Evolutionary conservation across 92 coral and sea anemone species (phyloP), one percentile per base, ranked within the genome.

Genomic region (Phenganax stokvisi): DNA sequence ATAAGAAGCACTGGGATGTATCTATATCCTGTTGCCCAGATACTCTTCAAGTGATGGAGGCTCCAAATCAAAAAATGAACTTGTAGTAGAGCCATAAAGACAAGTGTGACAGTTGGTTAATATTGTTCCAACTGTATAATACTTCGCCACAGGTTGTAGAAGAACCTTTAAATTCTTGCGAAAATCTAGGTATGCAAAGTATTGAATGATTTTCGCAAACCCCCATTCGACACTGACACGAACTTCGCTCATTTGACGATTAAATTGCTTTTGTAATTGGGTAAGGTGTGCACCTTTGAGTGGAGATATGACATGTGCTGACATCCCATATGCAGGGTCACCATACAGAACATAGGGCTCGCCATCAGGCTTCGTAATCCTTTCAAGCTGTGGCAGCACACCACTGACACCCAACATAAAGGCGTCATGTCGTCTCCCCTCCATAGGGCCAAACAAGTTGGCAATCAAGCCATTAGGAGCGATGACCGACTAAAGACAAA

Each of bases 11-110:
- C 75, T 27, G 28, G 8, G 53, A 44, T 31, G 74, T 16, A 15
- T 70, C 75, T 70, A 70, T 6, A 7, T 70, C 75, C 75, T 70
- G 75, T 70, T 70, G 75, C 47, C 56, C 31, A 87, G 79, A 53
- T 87, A 87, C n/a, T 66, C 56, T 71, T 87, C 90, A 47, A 87
- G 79, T 60, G 69, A 30, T 29, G 92, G 89, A 47, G 92, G 89
- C 44, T 86, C 87, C 70, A 89, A 75, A 17, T 76, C 83, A 71
- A 83, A 89, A 62, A 71, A 81, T 62, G 84, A 65, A 44, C 77
- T 51, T 10, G 84, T 80, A 13, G n/a, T 55, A 52, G 84, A 80
- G 13, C 84, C 84, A 44, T 80, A 80, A 28, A 80, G 84, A 55
- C 84, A 80, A 66, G 84, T 80, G 54, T 66, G 84, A 44, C 84